Evolutionary conservation across 2,113 vertebrate genomes (phyloP), one percentile per base, ranked within the genome.

Genomic region (Mohoua ochrocephala): DNA sequence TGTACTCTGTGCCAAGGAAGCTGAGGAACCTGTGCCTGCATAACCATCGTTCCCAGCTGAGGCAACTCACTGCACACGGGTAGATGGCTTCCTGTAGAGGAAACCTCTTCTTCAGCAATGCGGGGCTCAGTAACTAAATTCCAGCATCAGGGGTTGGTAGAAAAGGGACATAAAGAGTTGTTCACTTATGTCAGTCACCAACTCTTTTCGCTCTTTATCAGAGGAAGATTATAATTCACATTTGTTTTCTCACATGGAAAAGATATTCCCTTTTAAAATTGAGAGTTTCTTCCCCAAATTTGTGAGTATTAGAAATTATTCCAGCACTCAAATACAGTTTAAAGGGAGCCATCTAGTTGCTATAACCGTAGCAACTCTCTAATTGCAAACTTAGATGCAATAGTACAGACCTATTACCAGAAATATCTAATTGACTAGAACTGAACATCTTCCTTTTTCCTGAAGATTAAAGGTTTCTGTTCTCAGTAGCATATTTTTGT

Each of bases 21-120:
- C 15, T 0, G 63, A 64, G 57, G 22, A 75, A 22, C 2, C 0
- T 4, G 8, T 1, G 3, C 11, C 68, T 67, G 45, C 37, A 33
- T 56, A 53, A 45, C 10, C 50, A 33, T 47, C 70, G 22, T 5
- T 24, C 41, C 71, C 41, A 45, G n/a, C 60, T 42, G 23, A 71
- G 47, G 26, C 7, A 24, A 13, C 49, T 57, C 74, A 13, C 44
- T 59, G 35, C 68, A 63, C 20, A 11, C 26, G n/a, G 2, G 14
- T 0, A 44, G 45, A 16, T 23, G 8, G 9, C 5, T 35, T 54
- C 57, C 67, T 35, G 18, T 0, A 47, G 10, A 59, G 26, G 27
- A 89, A 91, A 41, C 13, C 19, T 47, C n/a, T 23, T 68, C 56
- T 52, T 26, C 3, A 71, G 3, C 5, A 60, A 13, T 13, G 50